Evolutionary conservation across 2,797 vertebrate genomes (phyloP), one percentile per base, ranked within the genome.

Genomic region (Pipistrellus pipistrellus): DNA sequence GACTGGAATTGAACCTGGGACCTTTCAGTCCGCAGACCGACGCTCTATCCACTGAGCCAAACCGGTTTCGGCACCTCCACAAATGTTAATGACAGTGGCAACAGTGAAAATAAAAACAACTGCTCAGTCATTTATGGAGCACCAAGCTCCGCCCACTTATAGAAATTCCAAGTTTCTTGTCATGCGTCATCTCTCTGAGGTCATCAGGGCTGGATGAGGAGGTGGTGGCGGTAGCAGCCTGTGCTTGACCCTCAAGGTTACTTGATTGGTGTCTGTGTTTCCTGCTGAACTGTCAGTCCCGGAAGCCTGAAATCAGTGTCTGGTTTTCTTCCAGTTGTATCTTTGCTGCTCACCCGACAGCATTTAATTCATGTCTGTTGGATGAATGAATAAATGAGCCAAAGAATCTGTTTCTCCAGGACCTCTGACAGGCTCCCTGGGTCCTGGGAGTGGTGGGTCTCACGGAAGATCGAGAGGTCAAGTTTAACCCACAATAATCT

Each of bases 151-250:
- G 27, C 6, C 46, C 35, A 2, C 38, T n/a, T 62, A 71, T 27
- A n/a, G n/a, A 5, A 4, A 53, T 41, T 38, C 51, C 57, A 57
- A 11, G 48, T 32, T 4, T 10, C 41, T 72, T 14, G 21, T 72
- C 38, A 0, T 0, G 17, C 1, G 41, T 44, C 27, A 2, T 12
- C 48, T 59, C 53, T 15, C 4, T 30, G 3, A 23, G 69, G 62
- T n/a, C 17, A 8, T 41, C 51, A 20, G 76, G 82, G 25, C 35
- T 18, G 11, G 15, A 18, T 12, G 25, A 38, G 62, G 18, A 4
- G 5, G 59, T 62, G 27, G 57, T 13, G 25, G 12, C 1, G 25
- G 57, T 27, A 6, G n/a, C 20, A 32, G 62, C 82, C 76, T 66
- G 48, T 41, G 51, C n/a, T 62, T 53, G 27, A 23, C 21, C 21